Base-by-base conservation (phyloP, 2,888 invertebrate genomes). In the Agrochola litura region DNA sequence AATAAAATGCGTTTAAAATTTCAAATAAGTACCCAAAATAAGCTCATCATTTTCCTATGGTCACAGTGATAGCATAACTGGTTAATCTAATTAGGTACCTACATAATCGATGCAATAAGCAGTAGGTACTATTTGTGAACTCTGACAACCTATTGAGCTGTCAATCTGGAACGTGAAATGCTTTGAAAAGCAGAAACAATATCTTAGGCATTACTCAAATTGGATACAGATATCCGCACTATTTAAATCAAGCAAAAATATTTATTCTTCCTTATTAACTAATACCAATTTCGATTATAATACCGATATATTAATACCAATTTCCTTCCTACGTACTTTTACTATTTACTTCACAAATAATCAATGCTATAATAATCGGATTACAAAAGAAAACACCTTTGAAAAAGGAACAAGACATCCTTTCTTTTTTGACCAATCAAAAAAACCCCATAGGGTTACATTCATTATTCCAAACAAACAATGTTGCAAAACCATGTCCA, bases 161-260 rank as follows among this genome's bases (percentile, higher is more conserved):
- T 14, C 68, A 77, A 68, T 72, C 41, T 30, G 3, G 4, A 64
- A 56, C 6, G 22, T 54, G 64, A 69, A 43, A 73, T 72, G 77
- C n/a, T 72, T 68, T 69, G 78, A 69, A 25, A 66, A 25, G 25
- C 68, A 19, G 56, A 37, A 56, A 72, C 68, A 72, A 69, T 61
- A 37, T 22, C 22, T 58, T 22, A 63, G 54, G 1, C 30, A 12
- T 76, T 25, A 65, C 12, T 41, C 37, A 22, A 56, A 63, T 77
- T 43, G 46, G 19, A 61, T n/a, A 43, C 25, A 25, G 19, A 49
- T 49, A 25, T 25, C 6, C n/a, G 14, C 9, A 16, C 14, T 68
- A 54, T 54, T n/a, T 41, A 6, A 37, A 61, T 19, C 2, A 0
- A 58, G 12, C 5, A 6, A 14, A 58, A n/a, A 25, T 58, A 6